Percentiles rank a stretch among this genome's conserved stretches.
These are phyloP conservation scores for Steatocranus sp. DNA, from an alignment of 2,797 vertebrate genomes.

Conservation along the genomic window DNA sequence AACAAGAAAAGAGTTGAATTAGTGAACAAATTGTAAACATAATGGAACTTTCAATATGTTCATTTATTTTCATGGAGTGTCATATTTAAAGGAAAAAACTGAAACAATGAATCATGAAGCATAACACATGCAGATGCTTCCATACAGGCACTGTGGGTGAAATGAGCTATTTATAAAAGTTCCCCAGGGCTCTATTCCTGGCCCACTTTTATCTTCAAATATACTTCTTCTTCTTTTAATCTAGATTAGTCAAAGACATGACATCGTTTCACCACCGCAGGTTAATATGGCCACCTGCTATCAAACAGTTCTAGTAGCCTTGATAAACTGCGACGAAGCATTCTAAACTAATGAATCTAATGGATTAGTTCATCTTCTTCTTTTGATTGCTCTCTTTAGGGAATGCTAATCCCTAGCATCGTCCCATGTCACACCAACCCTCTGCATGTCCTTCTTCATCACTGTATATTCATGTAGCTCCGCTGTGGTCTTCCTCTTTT, in stretches of 20 bases:
- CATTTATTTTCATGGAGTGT: not conserved
- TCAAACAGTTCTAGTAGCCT: not conserved
- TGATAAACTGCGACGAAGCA: fast-evolving
- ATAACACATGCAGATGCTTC: not conserved
- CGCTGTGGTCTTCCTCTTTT: not conserved
- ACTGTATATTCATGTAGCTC: not conserved
- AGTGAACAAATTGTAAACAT: not conserved
- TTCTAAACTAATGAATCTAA: not conserved
- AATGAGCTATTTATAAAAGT: not conserved
- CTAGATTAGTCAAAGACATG: not conserved
- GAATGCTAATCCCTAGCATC: fast-evolving
- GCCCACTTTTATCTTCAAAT: not conserved
- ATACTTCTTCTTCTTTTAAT: not conserved
- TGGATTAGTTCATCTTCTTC: not conserved
- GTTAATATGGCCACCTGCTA: not conserved
- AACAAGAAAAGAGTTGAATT: not conserved
- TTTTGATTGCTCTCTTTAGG: not conserved
- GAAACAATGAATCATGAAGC: fast-evolving
- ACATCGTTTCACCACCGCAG: not conserved
- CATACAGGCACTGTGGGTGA: fast-evolving
- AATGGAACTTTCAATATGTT: fast-evolving
- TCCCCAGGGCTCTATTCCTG: not conserved
- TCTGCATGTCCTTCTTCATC: not conserved
- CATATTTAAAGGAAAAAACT: not conserved
- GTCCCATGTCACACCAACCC: not conserved